These are phyloP conservation scores for Anguilla marmorata DNA, from an alignment of 2,797 vertebrate genomes.

Conservation along the genomic window DNA sequence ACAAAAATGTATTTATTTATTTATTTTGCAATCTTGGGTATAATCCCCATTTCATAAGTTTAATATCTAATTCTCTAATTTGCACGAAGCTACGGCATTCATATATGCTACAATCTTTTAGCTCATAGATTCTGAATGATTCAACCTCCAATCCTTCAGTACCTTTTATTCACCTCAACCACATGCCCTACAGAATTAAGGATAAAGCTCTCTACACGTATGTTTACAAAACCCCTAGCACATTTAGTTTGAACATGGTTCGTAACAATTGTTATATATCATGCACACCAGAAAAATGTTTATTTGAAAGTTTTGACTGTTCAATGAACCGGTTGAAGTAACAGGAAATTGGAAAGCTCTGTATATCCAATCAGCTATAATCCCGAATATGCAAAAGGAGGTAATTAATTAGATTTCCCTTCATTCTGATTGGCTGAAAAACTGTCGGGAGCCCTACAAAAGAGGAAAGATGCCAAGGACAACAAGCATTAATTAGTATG, in stretches of 20 bases:
- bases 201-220: too few species aligned
- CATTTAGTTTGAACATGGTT: background rate
- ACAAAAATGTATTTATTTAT: background rate
- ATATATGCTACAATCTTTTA: background rate
- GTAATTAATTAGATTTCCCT: background rate
- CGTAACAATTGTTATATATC: background rate
- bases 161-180: background rate
- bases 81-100: background rate
- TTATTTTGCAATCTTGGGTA: background rate
- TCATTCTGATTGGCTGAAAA: constrained; percentile 3
- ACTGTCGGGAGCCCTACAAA: background rate
- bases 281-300: background rate
- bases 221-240: background rate
- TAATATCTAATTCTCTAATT: background rate
- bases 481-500: constrained; percentile 66
- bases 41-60: background rate
- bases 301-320: background rate
- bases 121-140: background rate
- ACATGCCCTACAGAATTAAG: background rate
- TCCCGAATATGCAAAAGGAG: constrained; percentile 1
- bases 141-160: background rate
- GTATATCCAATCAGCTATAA: background rate
- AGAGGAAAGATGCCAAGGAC: constrained; percentile 55
- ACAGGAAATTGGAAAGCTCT: constrained; percentile 31
- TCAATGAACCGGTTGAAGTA: background rate